Evolutionary conservation across 2,113 vertebrate species (phyloP).

Genomic region (Xiphophorus maculatus): DNA sequence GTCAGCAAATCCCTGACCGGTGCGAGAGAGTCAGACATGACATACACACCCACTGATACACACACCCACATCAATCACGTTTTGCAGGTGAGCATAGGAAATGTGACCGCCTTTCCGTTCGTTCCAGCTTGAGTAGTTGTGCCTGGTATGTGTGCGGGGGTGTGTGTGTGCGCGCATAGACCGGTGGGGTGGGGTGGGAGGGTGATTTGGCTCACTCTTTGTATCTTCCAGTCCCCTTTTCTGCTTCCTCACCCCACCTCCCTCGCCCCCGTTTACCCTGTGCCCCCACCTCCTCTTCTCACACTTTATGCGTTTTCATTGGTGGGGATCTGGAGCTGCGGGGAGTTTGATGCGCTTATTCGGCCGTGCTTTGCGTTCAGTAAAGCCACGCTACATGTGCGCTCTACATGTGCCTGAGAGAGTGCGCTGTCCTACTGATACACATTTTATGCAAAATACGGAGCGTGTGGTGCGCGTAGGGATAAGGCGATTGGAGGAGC

Average conservation of each 20-base stretch:
- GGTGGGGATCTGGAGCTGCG: slow-evolving; percentile 65
- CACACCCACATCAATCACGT: slow-evolving; percentile 76
- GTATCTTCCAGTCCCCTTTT: slow-evolving; percentile 51
- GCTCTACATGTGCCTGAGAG: slow-evolving; percentile 77
- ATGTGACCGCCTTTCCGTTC: slow-evolving; percentile 70
- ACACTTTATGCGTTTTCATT: slow-evolving; percentile 73
- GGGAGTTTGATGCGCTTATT: slow-evolving; percentile 74
- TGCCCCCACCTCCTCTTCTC: slow-evolving; percentile 23
- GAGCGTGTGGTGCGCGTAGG: slow-evolving; percentile 58
- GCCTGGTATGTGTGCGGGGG: slow-evolving; percentile 58
- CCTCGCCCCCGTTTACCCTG: slow-evolving; percentile 26
- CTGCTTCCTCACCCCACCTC: slow-evolving; percentile 1
- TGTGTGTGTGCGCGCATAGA: slow-evolving; percentile 36
- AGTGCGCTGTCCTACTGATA: slow-evolving; percentile 83
- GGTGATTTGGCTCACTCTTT: slow-evolving; percentile 61
- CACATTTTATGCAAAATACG: slow-evolving; percentile 83
- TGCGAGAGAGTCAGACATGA: slow-evolving; percentile 52
- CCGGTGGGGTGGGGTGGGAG: background rate
- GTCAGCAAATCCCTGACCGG: slow-evolving; percentile 53
- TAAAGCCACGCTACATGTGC: slow-evolving; percentile 79
- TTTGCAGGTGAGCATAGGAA: slow-evolving; percentile 71
- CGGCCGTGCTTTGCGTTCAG: slow-evolving; percentile 60
- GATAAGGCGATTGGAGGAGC: slow-evolving; percentile 56
- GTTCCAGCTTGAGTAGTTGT: slow-evolving; percentile 45
- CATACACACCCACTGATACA: slow-evolving; percentile 70